These are phyloP conservation scores for Ernsta delagoae DNA, from an alignment of 2,888 invertebrate genomes.

Conservation along the genomic window DNA sequence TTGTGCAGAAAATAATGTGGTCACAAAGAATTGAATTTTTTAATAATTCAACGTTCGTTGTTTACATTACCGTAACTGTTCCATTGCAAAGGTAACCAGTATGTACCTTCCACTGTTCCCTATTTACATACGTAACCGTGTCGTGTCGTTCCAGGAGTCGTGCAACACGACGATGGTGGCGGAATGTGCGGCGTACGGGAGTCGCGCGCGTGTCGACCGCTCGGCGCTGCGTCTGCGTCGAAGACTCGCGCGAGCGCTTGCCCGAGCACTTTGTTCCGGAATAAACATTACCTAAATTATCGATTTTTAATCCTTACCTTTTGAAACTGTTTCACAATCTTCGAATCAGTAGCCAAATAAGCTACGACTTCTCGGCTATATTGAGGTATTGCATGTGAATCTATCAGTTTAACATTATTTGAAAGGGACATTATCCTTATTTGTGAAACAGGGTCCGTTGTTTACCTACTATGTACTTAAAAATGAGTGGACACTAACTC, in stretches of 20 bases:
- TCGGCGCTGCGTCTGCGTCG: slow-evolving; percentile 64
- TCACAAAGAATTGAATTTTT: too few relatives aligned
- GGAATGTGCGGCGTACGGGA: slow-evolving; percentile 69
- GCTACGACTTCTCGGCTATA: too few relatives aligned
- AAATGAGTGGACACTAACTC: too few relatives aligned
- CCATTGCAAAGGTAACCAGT: neutral
- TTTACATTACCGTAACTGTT: neutral
- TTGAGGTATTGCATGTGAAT: too few relatives aligned
- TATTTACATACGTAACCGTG: slow-evolving; percentile 9
- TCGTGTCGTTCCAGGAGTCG: slow-evolving; percentile 61
- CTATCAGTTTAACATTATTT: too few relatives aligned
- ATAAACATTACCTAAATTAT: slow-evolving; percentile 57
- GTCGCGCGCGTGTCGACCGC: slow-evolving; percentile 65
- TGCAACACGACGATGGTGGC: slow-evolving; percentile 76
- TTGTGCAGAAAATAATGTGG: too few relatives aligned
- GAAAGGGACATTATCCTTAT: too few relatives aligned
- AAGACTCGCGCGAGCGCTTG: slow-evolving; percentile 59
- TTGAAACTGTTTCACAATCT: too few relatives aligned
- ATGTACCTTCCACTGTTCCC: slow-evolving; percentile 1
- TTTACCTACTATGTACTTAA: too few relatives aligned
- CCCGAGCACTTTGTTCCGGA: slow-evolving; percentile 58
- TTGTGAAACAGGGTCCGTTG: too few relatives aligned
- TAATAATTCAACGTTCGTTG: too few relatives aligned
- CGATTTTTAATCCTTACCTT: slow-evolving; percentile 37
- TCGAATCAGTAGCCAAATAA: too few relatives aligned